A percentile compares a stretch with the other conserved stretches of the same genome.
phyloP scores from a whole-genome alignment of 2,888 invertebrate genomes.

The Drosophila lutescens region DNA sequence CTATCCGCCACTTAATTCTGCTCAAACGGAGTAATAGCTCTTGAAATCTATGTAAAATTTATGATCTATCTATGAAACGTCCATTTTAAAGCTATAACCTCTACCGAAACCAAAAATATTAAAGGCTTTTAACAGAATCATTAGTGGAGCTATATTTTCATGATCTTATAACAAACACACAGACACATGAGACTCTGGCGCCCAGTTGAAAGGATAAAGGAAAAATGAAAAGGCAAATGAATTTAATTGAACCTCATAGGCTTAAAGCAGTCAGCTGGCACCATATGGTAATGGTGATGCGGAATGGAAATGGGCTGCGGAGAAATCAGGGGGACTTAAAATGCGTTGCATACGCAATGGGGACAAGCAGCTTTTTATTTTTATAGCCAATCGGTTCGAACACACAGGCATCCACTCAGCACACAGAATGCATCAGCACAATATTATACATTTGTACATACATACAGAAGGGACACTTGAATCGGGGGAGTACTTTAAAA shows the following conservation, averaged over 20 bases:
- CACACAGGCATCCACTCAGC: constrained; percentile 34
- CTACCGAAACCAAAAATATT: constrained; percentile 26
- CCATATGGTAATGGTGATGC: constrained; percentile 14
- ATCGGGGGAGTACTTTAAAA: constrained; percentile 48
- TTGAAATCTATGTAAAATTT: constrained; percentile 26
- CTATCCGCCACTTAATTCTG: constrained; percentile 58
- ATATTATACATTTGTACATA: constrained; percentile 42
- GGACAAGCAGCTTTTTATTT: constrained; percentile 65
- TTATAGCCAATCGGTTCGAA: constrained; percentile 47
- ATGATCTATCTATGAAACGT: constrained; percentile 70
- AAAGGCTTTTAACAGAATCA: constrained; percentile 39
- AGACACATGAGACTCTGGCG: background rate
- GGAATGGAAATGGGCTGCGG: constrained; percentile 10
- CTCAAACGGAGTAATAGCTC: constrained; percentile 51
- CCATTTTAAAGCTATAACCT: constrained; percentile 67
- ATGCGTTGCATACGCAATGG: constrained; percentile 72
- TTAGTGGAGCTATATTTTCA: constrained; percentile 34
- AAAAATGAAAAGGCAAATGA: constrained; percentile 55
- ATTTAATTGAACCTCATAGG: constrained; percentile 72
- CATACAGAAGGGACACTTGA: constrained; percentile 36
- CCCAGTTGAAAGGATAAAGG: constrained; percentile 15
- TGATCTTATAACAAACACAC: constrained; percentile 16
- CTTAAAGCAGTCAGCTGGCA: constrained; percentile 51
- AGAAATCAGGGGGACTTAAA: constrained; percentile 43
- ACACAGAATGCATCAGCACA: constrained; percentile 34